phyloP scores from a whole-genome alignment of 2,888 invertebrate species.

The Plutella xylostella region DNA sequence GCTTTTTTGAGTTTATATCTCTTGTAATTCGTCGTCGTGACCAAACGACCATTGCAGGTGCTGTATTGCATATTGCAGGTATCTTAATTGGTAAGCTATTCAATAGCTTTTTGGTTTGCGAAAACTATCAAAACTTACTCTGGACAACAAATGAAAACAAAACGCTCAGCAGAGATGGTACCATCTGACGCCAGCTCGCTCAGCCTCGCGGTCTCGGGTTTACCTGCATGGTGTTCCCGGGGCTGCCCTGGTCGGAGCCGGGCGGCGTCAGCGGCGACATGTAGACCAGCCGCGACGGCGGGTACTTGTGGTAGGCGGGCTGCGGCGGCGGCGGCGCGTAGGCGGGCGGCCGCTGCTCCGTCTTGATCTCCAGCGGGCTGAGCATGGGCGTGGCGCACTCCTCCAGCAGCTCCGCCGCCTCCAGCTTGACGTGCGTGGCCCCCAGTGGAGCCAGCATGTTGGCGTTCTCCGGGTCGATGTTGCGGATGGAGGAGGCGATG shows the following conservation, averaged over 20 bases:
- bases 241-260: constrained; percentile 88
- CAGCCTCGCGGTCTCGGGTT: too few relatives aligned
- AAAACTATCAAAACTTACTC: too few relatives aligned
- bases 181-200: constrained; percentile 32
- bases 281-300: constrained; percentile 71
- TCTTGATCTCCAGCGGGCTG: constrained; percentile 85
- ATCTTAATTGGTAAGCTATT: too few relatives aligned
- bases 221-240: constrained; percentile 76
- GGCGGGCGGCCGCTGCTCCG: constrained; percentile 74
- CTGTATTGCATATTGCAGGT: too few relatives aligned
- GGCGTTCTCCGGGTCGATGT: constrained; percentile 91
- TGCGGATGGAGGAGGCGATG: constrained; percentile 90
- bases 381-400: constrained; percentile 77
- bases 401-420: constrained; percentile 74
- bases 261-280: constrained; percentile 89
- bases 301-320: constrained; percentile 54
- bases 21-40: too few relatives aligned
- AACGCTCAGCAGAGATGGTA: constrained; percentile 55
- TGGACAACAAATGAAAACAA: too few relatives aligned
- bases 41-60: too few relatives aligned
- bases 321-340: constrained; percentile 41
- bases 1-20: too few relatives aligned
- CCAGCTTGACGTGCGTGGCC: constrained; percentile 81
- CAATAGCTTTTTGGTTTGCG: too few relatives aligned
- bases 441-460: constrained; percentile 82